A percentile compares a stretch with the other conserved stretches of the same genome.
Conservation (phyloP, 2,888 invertebrate species). For the Drosophila vallismaia region DNA sequence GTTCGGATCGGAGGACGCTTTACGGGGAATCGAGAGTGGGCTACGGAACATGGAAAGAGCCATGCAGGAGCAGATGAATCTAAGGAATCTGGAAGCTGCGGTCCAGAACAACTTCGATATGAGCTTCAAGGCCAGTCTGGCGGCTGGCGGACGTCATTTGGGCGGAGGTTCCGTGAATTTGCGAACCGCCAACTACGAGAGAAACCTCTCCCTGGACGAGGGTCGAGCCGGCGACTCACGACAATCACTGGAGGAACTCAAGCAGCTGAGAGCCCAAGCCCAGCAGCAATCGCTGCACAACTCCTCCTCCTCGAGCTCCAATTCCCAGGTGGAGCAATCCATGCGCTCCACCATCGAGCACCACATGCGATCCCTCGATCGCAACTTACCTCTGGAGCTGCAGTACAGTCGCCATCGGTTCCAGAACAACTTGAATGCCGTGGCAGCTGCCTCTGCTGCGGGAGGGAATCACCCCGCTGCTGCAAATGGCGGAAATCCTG, state of each 20-base stretch:
- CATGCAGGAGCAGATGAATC: constrained; percentile 84
- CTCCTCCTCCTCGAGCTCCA: constrained; percentile 60
- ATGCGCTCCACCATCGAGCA: constrained; percentile 83
- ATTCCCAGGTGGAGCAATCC: constrained; percentile 75
- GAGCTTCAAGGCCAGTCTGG: constrained; percentile 76
- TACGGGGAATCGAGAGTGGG: constrained; percentile 84
- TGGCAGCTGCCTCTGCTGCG: constrained; percentile 39
- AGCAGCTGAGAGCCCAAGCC: constrained; percentile 80
- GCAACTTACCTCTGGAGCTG: constrained; percentile 83
- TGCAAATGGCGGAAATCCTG: constrained; percentile 38
- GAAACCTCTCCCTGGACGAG: constrained; percentile 81
- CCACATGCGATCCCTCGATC: constrained; percentile 84
- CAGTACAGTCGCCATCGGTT: constrained; percentile 84
- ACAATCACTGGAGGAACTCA: constrained; percentile 81
- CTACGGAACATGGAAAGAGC: constrained; percentile 84
- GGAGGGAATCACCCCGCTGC: constrained; percentile 22
- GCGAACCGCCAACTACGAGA: constrained; percentile 75
- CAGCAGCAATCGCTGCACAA: constrained; percentile 76
- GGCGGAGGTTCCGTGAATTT: constrained; percentile 72
- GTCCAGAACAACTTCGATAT: constrained; percentile 79
- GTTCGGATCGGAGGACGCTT: constrained; percentile 84
- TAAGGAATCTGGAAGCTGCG: constrained; percentile 82
- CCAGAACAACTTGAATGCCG: constrained; percentile 66
- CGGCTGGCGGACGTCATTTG: constrained; percentile 65
- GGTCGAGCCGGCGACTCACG: constrained; percentile 74